Evolutionary conservation across 2,888 invertebrate species (phyloP), one percentile per base, ranked within the genome.

Genomic region (Tanytarsus gracilentus): DNA sequence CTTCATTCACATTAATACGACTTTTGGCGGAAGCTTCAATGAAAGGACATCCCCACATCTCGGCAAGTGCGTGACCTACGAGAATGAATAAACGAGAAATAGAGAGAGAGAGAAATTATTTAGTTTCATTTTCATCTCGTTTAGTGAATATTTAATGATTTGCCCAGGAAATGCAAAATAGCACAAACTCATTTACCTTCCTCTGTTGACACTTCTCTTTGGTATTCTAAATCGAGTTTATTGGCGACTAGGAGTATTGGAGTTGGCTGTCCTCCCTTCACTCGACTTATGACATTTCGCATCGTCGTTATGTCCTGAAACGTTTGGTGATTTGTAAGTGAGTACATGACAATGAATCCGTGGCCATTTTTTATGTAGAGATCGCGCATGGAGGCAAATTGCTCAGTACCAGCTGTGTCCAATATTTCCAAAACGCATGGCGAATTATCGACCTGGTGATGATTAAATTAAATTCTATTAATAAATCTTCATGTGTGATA

Each of bases 281-380:
- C 98, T 71, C 99, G 85, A 69, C 95, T 91, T 71, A 99, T 99
- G 71, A 91, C 81, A 78, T 99, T 98, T 79, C 94, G 92, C 96
- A 99, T 97, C 66, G 91, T 90, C 73, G 93, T 93, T 73, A 99
- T 98, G 77, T 99, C 96, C 79, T 60, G 60, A 80, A 99, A 99
- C 72, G 98, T 99, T 78, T 99, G 98, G 75, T 97, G 94, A 78
- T 95, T 97, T 68, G 99, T 99, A 75, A 99, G 83, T 70, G 96
- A 96, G 78, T 98, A 99, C 68, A 99, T 93, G 68, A 94, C 93
- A 68, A 94, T 92, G 78, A 94, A 94, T 67, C 94, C 94, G 79
- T 99, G 98, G 66, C 99, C 99, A 77, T 99, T 99, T 79, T 98
- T 98, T 72, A 99, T 99, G 77, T 99, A 99, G 70, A 99, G 82